These are phyloP conservation scores for Terebella lapidaria DNA, from an alignment of 2,888 invertebrate species.

Conservation along the genomic window DNA sequence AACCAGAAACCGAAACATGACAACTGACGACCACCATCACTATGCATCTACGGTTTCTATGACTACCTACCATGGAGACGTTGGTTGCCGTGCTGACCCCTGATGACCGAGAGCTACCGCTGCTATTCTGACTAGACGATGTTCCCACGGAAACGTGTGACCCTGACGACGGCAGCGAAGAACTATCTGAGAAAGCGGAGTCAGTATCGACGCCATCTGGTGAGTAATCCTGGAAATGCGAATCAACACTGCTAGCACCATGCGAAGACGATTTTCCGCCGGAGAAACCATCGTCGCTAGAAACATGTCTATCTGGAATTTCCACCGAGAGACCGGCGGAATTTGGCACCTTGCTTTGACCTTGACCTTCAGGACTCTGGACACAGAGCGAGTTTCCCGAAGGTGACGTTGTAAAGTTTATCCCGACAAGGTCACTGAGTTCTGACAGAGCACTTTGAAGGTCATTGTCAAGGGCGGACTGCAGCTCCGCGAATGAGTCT, in stretches of 20 bases:
- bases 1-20: too few species aligned
- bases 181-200: slow-evolving; percentile 96
- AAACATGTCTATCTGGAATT: background rate
- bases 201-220: slow-evolving; percentile 91
- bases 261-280: background rate
- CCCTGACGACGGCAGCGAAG: slow-evolving; percentile 85
- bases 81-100: background rate
- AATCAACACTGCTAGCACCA: background rate
- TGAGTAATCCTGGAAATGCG: background rate
- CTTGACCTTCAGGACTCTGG: too few species aligned
- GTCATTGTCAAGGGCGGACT: slow-evolving; percentile 1
- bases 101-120: background rate
- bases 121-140: slow-evolving; percentile 21
- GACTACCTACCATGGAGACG: background rate
- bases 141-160: slow-evolving; percentile 73
- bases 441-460: slow-evolving; percentile 18
- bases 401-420: background rate
- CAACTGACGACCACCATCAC: too few species aligned
- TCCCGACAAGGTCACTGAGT: slow-evolving; percentile 13
- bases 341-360: background rate
- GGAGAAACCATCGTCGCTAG: background rate
- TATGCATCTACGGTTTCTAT: too few species aligned
- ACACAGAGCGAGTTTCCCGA: background rate
- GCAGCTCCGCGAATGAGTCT: background rate
- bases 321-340: background rate